A percentile compares a stretch with the other conserved stretches of the same genome.
These are phyloP conservation scores for Apteryx owenii DNA, from an alignment of 2,113 vertebrate genomes.

Conservation along the genomic window DNA sequence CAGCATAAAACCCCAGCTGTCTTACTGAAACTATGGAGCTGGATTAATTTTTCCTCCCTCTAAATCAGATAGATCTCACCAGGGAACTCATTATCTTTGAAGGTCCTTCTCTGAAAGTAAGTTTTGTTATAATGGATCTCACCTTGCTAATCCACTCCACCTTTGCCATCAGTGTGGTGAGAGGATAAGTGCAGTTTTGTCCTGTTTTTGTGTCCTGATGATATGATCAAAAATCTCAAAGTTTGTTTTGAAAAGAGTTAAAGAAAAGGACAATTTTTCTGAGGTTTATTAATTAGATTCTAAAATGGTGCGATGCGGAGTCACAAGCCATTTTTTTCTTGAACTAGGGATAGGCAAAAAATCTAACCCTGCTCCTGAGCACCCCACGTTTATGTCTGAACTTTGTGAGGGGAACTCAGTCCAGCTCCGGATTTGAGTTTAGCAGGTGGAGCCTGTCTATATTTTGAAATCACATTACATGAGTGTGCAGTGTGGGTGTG, in stretches of 20 bases:
- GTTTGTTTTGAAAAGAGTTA: constrained; percentile 6
- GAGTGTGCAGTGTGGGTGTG: neutral
- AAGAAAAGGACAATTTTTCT: neutral
- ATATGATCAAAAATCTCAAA: neutral
- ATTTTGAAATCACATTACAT: constrained; percentile 53
- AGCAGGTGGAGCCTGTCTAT: constrained; percentile 34
- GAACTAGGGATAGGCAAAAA: neutral
- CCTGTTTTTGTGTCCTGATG: neutral
- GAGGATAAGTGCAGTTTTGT: neutral
- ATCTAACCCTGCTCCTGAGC: neutral
- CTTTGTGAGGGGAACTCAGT: neutral
- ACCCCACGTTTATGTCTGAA: neutral
- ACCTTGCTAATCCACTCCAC: neutral
- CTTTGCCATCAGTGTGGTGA: neutral
- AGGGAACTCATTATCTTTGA: constrained; percentile 69
- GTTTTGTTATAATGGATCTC: neutral
- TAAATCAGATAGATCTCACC: constrained; percentile 30
- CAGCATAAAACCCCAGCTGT: constrained; percentile 21
- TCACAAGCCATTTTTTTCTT: constrained; percentile 10
- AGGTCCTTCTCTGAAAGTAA: constrained; percentile 42
- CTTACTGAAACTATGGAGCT: constrained; percentile 19
- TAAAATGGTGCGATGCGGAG: neutral
- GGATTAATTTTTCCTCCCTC: constrained; percentile 44
- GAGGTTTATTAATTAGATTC: neutral
- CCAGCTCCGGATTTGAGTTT: constrained; percentile 13